Conservation (phyloP, 2,113 vertebrate species). For the Bothrops jararaca region DNA sequence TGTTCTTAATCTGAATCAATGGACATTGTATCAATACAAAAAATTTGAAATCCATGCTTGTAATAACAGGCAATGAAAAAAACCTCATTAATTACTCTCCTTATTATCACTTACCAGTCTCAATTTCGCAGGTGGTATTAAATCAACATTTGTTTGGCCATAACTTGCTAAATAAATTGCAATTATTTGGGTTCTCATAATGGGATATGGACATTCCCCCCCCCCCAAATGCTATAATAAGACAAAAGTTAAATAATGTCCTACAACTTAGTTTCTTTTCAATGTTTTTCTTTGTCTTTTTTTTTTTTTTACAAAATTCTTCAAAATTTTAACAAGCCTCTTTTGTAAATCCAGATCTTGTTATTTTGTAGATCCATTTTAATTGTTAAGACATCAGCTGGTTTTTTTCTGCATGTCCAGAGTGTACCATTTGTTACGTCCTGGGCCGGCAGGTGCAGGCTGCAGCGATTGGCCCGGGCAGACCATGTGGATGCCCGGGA, state of each 20-base stretch:
- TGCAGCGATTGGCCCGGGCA: no score
- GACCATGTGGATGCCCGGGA: no score
- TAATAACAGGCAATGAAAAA: neutral
- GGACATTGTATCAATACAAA: neutral
- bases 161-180: neutral
- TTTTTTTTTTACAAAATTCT: neutral
- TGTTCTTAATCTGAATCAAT: conserved; percentile 12
- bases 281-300: neutral
- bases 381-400: neutral
- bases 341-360: neutral
- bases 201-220: neutral
- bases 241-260: neutral
- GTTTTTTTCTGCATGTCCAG: neutral
- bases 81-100: neutral
- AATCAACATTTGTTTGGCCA: neutral
- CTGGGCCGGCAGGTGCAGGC: no score
- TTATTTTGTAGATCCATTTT: neutral
- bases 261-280: neutral
- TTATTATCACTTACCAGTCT: neutral
- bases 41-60: neutral
- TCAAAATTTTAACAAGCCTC: neutral
- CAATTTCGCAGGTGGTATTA: neutral
- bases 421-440: no score
- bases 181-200: neutral
- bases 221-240: neutral